Percentiles rank a stretch among this genome's conserved stretches.
phyloP scores from a whole-genome alignment of 2,888 invertebrate species.

The Ganaspis brasiliensis region DNA sequence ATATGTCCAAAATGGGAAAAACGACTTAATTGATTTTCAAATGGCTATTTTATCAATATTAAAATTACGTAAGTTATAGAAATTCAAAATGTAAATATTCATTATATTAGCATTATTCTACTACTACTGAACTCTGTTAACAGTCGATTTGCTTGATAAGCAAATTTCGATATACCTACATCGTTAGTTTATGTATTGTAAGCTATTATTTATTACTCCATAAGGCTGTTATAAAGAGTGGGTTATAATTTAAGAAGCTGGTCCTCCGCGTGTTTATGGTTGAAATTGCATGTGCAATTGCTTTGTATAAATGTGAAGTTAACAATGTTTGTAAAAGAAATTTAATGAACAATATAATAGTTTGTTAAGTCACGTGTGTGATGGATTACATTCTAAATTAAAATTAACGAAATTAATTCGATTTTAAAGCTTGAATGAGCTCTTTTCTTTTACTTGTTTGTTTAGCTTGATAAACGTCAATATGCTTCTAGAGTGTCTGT shows the following conservation, averaged over 20 bases:
- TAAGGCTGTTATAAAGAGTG: slow-evolving; percentile 37
- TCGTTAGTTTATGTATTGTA: slow-evolving; percentile 32
- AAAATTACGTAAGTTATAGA: not conserved
- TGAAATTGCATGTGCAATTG: slow-evolving; percentile 14
- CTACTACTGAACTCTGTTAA: slow-evolving; percentile 1
- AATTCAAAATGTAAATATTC: slow-evolving; percentile 25
- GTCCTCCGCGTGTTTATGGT: slow-evolving; percentile 5
- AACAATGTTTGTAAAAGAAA: not conserved
- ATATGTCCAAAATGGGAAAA: not conserved
- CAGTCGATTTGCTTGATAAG: slow-evolving; percentile 5
- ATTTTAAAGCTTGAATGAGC: not conserved
- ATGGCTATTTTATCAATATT: slow-evolving; percentile 28
- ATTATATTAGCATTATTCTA: slow-evolving; percentile 16
- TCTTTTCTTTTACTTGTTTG: slow-evolving; percentile 18
- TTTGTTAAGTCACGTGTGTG: not conserved
- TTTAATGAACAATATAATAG: not conserved
- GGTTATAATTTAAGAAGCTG: not conserved
- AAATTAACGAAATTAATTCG: slow-evolving; percentile 8
- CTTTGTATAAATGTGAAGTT: slow-evolving; percentile 9
- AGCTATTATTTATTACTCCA: slow-evolving; percentile 24
- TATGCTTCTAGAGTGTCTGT: slow-evolving; percentile 24
- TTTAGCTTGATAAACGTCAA: slow-evolving; percentile 29
- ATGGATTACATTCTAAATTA: not conserved
- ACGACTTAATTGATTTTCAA: slow-evolving; percentile 4
- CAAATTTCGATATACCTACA: slow-evolving; percentile 22